Percentiles rank a stretch among this genome's conserved stretches.
phyloP scores from a whole-genome alignment of 2,888 invertebrate species.

The Zootermopsis nevadensis region DNA sequence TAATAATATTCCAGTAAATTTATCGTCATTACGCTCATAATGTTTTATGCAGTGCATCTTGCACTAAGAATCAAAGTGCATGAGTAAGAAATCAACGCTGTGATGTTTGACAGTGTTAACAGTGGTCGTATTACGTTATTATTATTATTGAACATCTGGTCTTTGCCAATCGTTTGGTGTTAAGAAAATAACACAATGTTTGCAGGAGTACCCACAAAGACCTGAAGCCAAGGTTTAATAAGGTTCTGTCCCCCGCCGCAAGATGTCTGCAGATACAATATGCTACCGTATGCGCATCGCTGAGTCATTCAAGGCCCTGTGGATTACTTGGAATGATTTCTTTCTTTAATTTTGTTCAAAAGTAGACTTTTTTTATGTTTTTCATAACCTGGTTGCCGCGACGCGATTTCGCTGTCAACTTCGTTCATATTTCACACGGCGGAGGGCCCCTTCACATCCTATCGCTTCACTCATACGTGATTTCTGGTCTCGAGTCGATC shows the following conservation, averaged over 20 bases:
- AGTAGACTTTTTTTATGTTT: conserved; percentile 32
- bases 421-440: background rate
- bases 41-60: too few species aligned
- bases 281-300: background rate
- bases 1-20: too few species aligned
- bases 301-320: background rate
- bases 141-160: too few species aligned
- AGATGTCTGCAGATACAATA: background rate
- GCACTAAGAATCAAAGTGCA: too few species aligned
- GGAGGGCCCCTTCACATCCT: background rate
- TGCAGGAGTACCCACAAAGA: too few species aligned
- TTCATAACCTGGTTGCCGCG: background rate
- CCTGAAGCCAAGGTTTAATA: too few species aligned
- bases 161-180: too few species aligned
- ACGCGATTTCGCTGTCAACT: background rate
- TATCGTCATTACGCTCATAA: too few species aligned
- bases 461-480: background rate
- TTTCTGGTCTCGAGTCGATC: background rate
- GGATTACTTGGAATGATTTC: conserved; percentile 14
- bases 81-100: too few species aligned
- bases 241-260: background rate
- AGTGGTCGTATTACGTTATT: too few species aligned
- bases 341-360: conserved; percentile 20
- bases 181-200: too few species aligned
- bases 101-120: too few species aligned